These are phyloP conservation scores for Heliocidaris erythrogramma DNA, from an alignment of 35 echinoderm and acorn worm genomes.

Conservation along the genomic window DNA sequence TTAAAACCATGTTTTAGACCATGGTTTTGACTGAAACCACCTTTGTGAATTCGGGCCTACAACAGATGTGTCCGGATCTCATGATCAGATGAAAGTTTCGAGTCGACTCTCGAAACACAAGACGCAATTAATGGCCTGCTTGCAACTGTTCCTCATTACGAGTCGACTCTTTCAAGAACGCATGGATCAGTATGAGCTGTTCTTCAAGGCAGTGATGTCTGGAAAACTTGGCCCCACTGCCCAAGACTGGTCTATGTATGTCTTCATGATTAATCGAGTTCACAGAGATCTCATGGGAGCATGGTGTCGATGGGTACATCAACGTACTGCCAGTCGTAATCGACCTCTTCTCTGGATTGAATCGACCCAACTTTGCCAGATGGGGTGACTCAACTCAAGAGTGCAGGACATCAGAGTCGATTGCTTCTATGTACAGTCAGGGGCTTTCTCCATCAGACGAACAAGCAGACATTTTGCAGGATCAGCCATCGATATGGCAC, in stretches of 20 bases:
- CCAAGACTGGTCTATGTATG: slow-evolving; percentile 62
- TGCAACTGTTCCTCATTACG: slow-evolving; percentile 49
- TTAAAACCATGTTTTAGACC: too few species aligned
- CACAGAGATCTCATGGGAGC: slow-evolving; percentile 60
- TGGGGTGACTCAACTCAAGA: slow-evolving; percentile 67
- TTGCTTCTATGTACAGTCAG: slow-evolving; percentile 50
- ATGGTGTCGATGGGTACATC: slow-evolving; percentile 63
- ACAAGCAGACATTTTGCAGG: slow-evolving; percentile 48
- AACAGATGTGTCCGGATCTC: slow-evolving; percentile 64
- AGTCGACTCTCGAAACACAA: slow-evolving; percentile 41
- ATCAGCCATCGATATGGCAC: slow-evolving; percentile 62
- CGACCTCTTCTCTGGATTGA: slow-evolving; percentile 71
- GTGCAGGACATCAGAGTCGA: slow-evolving; percentile 37
- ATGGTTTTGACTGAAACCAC: too few species aligned
- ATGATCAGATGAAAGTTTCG: slow-evolving; percentile 55
- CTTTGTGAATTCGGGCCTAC: too few species aligned
- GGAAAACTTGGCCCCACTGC: slow-evolving; percentile 63
- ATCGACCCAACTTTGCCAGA: slow-evolving; percentile 81
- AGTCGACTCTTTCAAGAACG: slow-evolving; percentile 51
- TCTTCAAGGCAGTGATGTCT: slow-evolving; percentile 58
- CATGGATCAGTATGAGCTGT: too few species aligned
- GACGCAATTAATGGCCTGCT: slow-evolving; percentile 58
- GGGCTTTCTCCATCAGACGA: slow-evolving; percentile 70
- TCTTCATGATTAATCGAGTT: slow-evolving; percentile 74
- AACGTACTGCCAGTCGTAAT: slow-evolving; percentile 40